Evolutionary conservation across 2,113 vertebrate genomes (phyloP).

Genomic region (Equus przewalskii): DNA sequence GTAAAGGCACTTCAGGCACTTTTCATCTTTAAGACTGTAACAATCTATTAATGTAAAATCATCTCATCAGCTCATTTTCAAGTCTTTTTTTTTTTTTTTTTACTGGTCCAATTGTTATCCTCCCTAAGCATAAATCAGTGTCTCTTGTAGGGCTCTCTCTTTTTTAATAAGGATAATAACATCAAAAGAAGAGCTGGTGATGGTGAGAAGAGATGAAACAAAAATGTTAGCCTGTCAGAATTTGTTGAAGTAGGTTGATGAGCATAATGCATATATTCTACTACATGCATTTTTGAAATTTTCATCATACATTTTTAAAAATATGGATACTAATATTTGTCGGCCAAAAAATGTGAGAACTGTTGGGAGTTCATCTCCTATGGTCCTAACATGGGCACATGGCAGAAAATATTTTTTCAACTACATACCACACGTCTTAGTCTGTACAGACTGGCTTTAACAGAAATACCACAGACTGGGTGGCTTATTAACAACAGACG

Average conservation of each 20-base stretch:
- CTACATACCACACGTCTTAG: neutral
- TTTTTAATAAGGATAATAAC: neutral
- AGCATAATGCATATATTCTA: neutral
- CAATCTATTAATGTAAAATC: neutral
- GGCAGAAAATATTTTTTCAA: neutral
- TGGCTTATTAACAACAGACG: neutral
- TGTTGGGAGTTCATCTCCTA: neutral
- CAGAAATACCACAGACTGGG: neutral
- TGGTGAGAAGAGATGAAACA: neutral
- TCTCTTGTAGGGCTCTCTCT: neutral
- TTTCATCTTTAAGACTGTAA: neutral
- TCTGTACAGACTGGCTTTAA: neutral
- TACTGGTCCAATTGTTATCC: neutral
- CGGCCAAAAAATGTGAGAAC: neutral
- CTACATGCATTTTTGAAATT: neutral
- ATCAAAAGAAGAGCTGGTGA: neutral
- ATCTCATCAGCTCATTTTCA: neutral
- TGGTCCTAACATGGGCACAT: neutral
- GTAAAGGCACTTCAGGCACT: neutral
- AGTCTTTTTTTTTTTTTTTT: neutral
- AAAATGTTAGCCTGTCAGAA: neutral
- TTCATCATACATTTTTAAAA: neutral
- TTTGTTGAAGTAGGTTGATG: neutral
- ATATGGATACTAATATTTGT: neutral
- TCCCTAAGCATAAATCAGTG: neutral